These are phyloP conservation scores for Oplegnathus fasciatus DNA, from an alignment of 2,113 vertebrate species.

Conservation along the genomic window DNA sequence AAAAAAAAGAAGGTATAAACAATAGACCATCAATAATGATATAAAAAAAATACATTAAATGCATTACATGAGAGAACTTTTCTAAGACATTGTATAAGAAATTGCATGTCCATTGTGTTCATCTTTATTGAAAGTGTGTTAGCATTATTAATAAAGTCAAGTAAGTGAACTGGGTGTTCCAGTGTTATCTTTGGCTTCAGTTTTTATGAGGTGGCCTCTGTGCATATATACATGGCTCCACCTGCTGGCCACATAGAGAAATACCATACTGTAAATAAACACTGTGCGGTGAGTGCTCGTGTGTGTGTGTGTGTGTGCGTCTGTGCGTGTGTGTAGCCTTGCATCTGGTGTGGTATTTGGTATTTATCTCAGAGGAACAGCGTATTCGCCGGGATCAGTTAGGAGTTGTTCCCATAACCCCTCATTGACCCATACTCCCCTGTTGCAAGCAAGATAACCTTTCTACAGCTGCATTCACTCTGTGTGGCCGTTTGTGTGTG, in stretches of 20 bases:
- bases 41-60: background rate
- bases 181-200: background rate
- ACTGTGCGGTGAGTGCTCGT: background rate
- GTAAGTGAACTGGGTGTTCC: background rate
- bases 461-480: slow-evolving; percentile 32
- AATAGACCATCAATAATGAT: background rate
- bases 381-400: slow-evolving; percentile 54
- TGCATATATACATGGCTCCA: slow-evolving; percentile 61
- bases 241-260: slow-evolving; percentile 71
- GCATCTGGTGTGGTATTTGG: slow-evolving; percentile 46
- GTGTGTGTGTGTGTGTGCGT: background rate
- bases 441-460: slow-evolving; percentile 50
- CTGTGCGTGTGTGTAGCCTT: slow-evolving; percentile 1
- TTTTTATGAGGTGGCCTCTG: background rate
- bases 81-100: background rate
- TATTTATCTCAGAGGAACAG: slow-evolving; percentile 34
- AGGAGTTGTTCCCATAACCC: slow-evolving; percentile 62
- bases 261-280: background rate
- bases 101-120: background rate
- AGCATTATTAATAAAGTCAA: background rate
- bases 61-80: background rate
- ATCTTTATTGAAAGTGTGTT: background rate
- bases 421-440: slow-evolving; percentile 25
- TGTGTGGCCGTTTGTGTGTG: slow-evolving; percentile 3
- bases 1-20: background rate